Conservation (phyloP, 2,113 vertebrate genomes). For the Craseonycteris thonglongyai region DNA sequence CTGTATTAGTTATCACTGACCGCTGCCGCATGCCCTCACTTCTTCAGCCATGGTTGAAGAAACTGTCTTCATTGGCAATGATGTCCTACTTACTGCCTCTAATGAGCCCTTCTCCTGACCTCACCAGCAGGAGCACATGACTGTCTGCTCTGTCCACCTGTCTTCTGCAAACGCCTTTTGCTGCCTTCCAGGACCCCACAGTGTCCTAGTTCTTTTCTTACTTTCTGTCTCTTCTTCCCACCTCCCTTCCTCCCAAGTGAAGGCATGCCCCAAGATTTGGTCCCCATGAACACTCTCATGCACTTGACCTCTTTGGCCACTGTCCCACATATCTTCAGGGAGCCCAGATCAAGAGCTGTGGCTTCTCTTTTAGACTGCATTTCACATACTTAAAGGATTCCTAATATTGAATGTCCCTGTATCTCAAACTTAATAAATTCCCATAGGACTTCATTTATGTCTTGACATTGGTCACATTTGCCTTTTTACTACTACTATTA, state of each 20-base stretch:
- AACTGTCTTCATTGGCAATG: neutral
- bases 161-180: neutral
- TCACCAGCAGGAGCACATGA: fast-evolving
- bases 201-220: neutral
- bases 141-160: neutral
- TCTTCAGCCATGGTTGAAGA: neutral
- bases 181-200: neutral
- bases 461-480: neutral
- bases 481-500: neutral
- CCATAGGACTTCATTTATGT: neutral
- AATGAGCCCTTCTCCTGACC: neutral
- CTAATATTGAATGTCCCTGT: neutral
- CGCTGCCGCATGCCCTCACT: neutral
- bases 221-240: neutral
- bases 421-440: neutral
- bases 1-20: neutral
- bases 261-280: neutral
- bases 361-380: neutral
- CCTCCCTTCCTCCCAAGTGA: neutral
- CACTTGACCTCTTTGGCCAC: neutral
- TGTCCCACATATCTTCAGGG: neutral
- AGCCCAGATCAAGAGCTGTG: neutral
- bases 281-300: neutral
- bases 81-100: neutral
- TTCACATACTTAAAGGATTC: neutral